Base-by-base conservation (phyloP, 2,797 vertebrate species). In the Smutsia gigantea region DNA sequence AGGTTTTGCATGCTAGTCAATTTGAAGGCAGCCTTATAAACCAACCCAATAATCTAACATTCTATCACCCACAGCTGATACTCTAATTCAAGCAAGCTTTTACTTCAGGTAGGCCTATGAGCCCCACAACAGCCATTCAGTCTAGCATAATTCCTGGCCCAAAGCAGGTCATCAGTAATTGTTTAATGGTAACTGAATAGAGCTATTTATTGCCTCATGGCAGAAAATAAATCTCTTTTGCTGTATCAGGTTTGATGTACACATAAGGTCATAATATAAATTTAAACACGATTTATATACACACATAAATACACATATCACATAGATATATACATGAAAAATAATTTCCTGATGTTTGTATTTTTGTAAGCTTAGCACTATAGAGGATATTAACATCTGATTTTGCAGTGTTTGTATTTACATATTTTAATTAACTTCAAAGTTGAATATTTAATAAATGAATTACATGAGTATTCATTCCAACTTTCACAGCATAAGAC, bases 371-470 rank as follows among this genome's bases (percentile, higher is more conserved):
- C 46, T 61, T 81, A 78, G n/a, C 15, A 77, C 42, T 84, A 59
- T 39, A 84, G 29, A 94, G 61, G 78, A 51, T 66, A 78, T 10
- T 88, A 91, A 31, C 27, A 82, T 34, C 71, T n/a, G 49, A 93
- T 68, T 94, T 81, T 87, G 37, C 23, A 87, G n/a, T 51, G 39
- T 82, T 89, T 93, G 77, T 57, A 87, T 90, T 78, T 88, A 91
- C 17, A 39, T 59, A 96, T 64, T 95, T 89, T 93, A 93, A 79
- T 92, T 74, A 92, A 95, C n/a, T 95, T 94, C 29, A 49, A 68
- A 89, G 10, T 83, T 81, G 23, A 71, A 90, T 93, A 91, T 46
- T 46, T 46, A 46, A 46, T 83, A 89, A 96, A 42, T 23, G 39
- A 95, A 55, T 39, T 63, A 46, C 21, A n/a, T 68, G n/a, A 90